Conservation (phyloP, 2,888 invertebrate species). For the Prostheceraeus crozeri region DNA sequence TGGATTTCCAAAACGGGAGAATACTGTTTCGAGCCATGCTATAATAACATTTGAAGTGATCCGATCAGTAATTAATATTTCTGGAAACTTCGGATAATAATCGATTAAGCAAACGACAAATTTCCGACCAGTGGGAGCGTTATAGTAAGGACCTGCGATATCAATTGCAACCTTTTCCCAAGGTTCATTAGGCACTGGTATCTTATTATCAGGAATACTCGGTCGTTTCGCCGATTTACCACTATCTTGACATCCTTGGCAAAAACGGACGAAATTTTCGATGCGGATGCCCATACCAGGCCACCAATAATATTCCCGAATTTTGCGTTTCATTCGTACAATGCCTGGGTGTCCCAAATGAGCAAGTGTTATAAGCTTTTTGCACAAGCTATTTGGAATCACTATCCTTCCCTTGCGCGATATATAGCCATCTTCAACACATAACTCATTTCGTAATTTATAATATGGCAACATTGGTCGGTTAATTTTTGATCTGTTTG, state of each 20-base stretch:
- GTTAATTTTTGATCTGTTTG: neutral
- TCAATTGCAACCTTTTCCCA: slow-evolving; percentile 27
- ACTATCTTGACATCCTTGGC: slow-evolving; percentile 31
- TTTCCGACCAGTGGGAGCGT: slow-evolving; percentile 9
- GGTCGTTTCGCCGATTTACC: neutral
- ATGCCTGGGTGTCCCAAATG: slow-evolving; percentile 28
- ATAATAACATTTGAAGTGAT: slow-evolving; percentile 20
- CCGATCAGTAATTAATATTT: neutral
- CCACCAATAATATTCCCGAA: slow-evolving; percentile 23
- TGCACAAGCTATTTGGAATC: neutral
- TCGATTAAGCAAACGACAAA: slow-evolving; percentile 16
- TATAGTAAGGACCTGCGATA: slow-evolving; percentile 21
- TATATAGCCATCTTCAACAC: neutral
- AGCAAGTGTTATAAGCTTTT: neutral
- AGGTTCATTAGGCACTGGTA: neutral
- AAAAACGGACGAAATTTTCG: slow-evolving; percentile 26
- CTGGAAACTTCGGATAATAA: slow-evolving; percentile 17
- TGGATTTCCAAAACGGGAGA: slow-evolving; percentile 19
- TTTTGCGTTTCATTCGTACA: slow-evolving; percentile 16
- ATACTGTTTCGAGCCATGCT: slow-evolving; percentile 6
- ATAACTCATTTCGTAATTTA: neutral
- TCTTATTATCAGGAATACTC: neutral
- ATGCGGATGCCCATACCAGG: slow-evolving; percentile 9
- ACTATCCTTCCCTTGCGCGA: neutral
- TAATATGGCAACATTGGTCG: neutral